Percentiles rank a stretch among this genome's conserved stretches.
phyloP scores from a whole-genome alignment of 2,113 vertebrate species.

The Atractosteus spatula region DNA sequence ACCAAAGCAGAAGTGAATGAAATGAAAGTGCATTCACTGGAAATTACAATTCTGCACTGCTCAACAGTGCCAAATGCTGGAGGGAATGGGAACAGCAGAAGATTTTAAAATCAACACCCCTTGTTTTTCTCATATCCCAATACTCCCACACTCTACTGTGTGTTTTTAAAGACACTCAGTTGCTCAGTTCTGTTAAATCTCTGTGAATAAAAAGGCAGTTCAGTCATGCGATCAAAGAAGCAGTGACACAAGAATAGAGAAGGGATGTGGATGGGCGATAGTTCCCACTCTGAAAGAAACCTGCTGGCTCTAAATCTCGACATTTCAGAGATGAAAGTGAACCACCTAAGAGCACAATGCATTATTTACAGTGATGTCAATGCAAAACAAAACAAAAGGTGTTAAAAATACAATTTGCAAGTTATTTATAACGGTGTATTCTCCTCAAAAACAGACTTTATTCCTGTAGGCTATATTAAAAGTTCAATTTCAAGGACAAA shows the following conservation, averaged over 20 bases:
- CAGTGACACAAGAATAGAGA: background rate
- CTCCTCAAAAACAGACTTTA: too few relatives aligned
- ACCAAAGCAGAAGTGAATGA: background rate
- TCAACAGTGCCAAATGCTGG: constrained; percentile 5
- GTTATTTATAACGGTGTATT: too few relatives aligned
- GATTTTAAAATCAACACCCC: background rate
- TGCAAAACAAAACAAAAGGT: too few relatives aligned
- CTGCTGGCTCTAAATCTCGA: too few relatives aligned
- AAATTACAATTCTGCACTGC: background rate
- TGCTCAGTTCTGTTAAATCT: background rate
- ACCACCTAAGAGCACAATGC: too few relatives aligned
- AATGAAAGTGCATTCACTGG: background rate
- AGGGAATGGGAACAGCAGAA: background rate
- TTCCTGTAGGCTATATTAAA: too few relatives aligned
- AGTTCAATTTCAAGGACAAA: too few relatives aligned
- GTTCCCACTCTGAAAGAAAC: too few relatives aligned
- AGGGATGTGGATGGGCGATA: too few relatives aligned
- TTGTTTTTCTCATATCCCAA: background rate
- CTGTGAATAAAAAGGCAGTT: background rate
- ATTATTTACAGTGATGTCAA: too few relatives aligned
- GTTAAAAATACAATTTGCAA: too few relatives aligned
- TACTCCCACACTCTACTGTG: background rate
- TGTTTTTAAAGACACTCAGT: background rate
- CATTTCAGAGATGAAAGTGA: too few relatives aligned
- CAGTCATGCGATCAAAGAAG: background rate